Evolutionary conservation across 2,888 invertebrate species (phyloP), one percentile per base, ranked within the genome.

Genomic region (Hydraecia micacea): DNA sequence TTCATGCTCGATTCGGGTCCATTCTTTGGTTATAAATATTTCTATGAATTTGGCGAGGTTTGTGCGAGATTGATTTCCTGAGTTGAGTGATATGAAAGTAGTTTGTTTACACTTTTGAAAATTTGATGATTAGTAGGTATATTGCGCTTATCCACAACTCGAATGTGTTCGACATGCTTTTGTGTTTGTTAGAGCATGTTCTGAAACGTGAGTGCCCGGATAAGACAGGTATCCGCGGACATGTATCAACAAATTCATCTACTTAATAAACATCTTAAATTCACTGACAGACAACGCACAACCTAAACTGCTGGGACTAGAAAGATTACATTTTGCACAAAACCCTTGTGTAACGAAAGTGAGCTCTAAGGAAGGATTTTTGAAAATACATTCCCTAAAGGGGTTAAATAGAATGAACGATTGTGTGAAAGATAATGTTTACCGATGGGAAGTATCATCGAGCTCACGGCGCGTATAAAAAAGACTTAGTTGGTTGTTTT

Each of bases 11-110:
- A 25, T 62, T 15, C 32, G n/a, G 21, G 55, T 28, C 28, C 15
- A n/a, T 28, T 25, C 36, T 52, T 52, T 62, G 39, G 39, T 62
- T 62, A 67, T 73, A 52, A 79, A 73, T 73, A 84, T 79, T 84
- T 73, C 6, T 70, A 79, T 73, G 15, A n/a, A 55, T 60, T 28
- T 32, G 9, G 42, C 36, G n/a, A 28, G 46, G 39, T 39, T 67
- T 42, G 62, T 39, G 25, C 13, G 36, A 58, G 8, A 39, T 74
- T 60, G 60, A 36, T 75, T 80, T 80, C 42, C 63, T 28, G 28
- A 58, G 60, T 28, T 21, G 18, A 77, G 28, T 66, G 42, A 25
- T 39, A 21, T 58, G 15, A 72, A 55, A 71, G 21, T 66, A 28
- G n/a, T 65, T 71, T 62, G 9, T 70, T 66, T 70, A 46, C 39